Evolutionary conservation across 2,888 invertebrate species (phyloP), one percentile per base, ranked within the genome.

Genomic region (Plagodis dolabraria): DNA sequence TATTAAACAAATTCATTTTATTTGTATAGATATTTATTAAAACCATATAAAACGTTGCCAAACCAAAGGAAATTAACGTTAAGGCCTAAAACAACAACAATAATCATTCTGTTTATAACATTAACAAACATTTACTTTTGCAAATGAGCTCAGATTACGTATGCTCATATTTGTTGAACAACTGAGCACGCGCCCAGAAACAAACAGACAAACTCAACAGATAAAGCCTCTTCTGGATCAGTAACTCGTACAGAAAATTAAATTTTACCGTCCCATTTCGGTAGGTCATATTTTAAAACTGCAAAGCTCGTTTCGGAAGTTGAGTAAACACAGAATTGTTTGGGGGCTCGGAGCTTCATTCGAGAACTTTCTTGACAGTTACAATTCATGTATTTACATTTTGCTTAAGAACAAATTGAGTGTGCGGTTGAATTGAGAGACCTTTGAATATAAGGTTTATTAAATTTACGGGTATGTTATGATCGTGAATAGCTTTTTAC

Each of bases 181-280:
- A 59, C 67, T 44, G 55, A 76, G 76, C 78, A 80, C 80, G 79
- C 76, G 81, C 71, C 68, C 65, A 57, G 68, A 58, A 68, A 77
- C 54, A 50, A 59, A 75, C 73, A 79, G 67, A 67, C 60, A 48
- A 33, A 40, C 36, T 36, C 43, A 51, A 40, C 43, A 57, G 48
- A 47, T 49, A 53, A 53, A 45, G 45, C 45, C 44, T 53, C 36
- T 10, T 33, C 1, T 44, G 38, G 22, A 53, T 57, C 48, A 53
- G 47, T 42, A 50, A 57, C 6, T 43, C 43, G 6, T 40, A 40
- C 8, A 40, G 36, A 40, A 10, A 7, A 43, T 43, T 43, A 12
- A 43, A 12, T 12, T 43, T 43, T 7, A 7, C 7, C 6, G 11
- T 43, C 8, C 12, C 12, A 43, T 43, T 43, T 43, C 40, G 11